Base-by-base conservation (phyloP, 2,888 invertebrate species). In the Pyrgus malvae region DNA sequence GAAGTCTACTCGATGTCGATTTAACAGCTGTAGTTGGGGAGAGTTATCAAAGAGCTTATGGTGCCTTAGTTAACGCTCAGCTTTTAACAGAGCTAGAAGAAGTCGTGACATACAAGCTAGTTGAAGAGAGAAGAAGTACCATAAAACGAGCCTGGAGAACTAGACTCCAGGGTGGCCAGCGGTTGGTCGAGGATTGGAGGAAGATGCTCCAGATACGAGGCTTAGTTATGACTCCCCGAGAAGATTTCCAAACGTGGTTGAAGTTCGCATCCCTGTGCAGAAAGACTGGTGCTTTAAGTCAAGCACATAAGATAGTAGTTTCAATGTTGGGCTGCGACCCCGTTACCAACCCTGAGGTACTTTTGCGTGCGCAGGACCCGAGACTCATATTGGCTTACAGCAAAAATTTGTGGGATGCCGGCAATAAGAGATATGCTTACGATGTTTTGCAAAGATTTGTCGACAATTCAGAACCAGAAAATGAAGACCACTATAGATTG, bases 151-250 rank as follows among this genome's bases (percentile, higher is more conserved):
- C 98, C 91, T 99, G 99, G 99, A 99, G 98, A 98, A 95, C 98
- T 55, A 92, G 99, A 59, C 86, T 99, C 33, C 97, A 96, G 78
- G 98, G 99, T 3, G 99, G 99, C 8, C 98, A 99, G 74, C 92
- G 96, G 59, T 92, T 98, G 45, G 98, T 99, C 0, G 99, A 99
- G 81, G 99, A 99, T 78, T 99, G 99, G 99, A 97, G 99, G 66
- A 94, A 96, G 68, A 97, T 99, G 42, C 95, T 99, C 40, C 98
- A 98, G 86, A 98, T 99, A 0, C 96, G 97, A 66, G 97, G 98
- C n/a, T 87, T 99, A 58, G 99, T 99, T 0, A 91, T 99, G 21
- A 94, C 95, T 1, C 98, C 98, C 0, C 95, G 97, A 62, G 98
- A 99, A 69, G 98, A 99, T 73, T 96, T 98, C 96, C 66, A 37